Evolutionary conservation across 2,797 vertebrate genomes (phyloP), one percentile per base, ranked within the genome.

Genomic region (Hypotaenidia okinawae): DNA sequence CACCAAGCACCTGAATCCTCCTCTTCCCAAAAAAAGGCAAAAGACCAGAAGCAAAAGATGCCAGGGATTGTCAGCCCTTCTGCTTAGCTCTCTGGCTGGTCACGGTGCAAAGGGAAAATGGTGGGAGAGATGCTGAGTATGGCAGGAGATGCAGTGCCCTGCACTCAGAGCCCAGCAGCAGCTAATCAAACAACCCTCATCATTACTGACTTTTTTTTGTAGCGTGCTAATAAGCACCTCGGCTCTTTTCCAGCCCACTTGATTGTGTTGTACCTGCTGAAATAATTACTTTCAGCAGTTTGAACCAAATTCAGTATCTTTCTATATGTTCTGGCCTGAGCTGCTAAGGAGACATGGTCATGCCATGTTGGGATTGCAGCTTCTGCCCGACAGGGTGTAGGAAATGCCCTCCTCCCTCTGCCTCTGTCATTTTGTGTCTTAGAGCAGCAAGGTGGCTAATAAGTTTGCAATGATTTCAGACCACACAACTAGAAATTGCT

Each of bases 291-390:
- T 78, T 59, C 63, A n/a, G 8, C 18, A 35, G 7, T 63, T 35
- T 81, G 59, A 89, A 41, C 41, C 0, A 1, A 33, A 77, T 66
- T 73, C 72, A 35, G 11, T 43, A 4, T 51, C 27, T 37, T 68
- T 79, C 59, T 76, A 43, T 39, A 8, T 10, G 17, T 79, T 32
- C 30, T 33, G 30, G 54, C 18, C 30, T 32, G 18, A 32, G 41
- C 17, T 30, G 24, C 28, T 32, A 7, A 23, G 55, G 35, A 72
- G 25, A 35, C 2, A 3, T 28, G 52, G 30, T 52, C 0, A 0
- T 35, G 55, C 22, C 16, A 0, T 2, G 6, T 15, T 0, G 1
- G 4, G 3, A 24, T 68, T 54, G 66, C 33, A 68, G 28, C 47
- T 67, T 43, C 17, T 1, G 5, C 6, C 39, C 54, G 43, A 76